phyloP scores from a whole-genome alignment of 2,888 invertebrate genomes.

The Plutella xylostella region DNA sequence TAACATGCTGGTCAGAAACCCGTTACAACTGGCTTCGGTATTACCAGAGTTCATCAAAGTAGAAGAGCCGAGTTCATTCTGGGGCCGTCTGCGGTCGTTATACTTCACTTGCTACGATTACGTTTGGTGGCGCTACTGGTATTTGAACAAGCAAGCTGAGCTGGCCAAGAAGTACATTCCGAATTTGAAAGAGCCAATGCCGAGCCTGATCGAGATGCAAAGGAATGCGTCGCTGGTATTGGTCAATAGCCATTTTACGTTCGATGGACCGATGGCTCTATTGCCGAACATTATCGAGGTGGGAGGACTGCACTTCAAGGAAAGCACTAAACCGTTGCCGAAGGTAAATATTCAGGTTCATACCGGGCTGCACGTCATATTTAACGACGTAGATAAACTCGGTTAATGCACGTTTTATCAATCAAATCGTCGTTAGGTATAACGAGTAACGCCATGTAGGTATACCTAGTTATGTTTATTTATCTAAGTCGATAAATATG shows the following conservation, averaged over 20 bases:
- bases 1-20: constrained; percentile 44
- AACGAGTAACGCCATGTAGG: too few species aligned
- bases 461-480: too few species aligned
- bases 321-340: constrained; percentile 37
- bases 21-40: constrained; percentile 46
- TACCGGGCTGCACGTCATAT: too few species aligned
- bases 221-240: constrained; percentile 50
- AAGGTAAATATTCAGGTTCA: too few species aligned
- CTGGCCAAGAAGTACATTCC: constrained; percentile 44
- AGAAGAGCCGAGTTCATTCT: constrained; percentile 62
- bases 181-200: constrained; percentile 39
- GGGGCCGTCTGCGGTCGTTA: constrained; percentile 58
- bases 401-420: too few species aligned
- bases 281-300: constrained; percentile 69
- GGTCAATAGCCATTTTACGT: constrained; percentile 62
- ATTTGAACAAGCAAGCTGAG: constrained; percentile 41
- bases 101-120: constrained; percentile 50
- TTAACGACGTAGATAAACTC: too few species aligned
- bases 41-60: constrained; percentile 44
- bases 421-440: too few species aligned
- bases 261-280: constrained; percentile 52
- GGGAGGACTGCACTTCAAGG: constrained; percentile 64
- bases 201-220: constrained; percentile 47
- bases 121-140: constrained; percentile 48
- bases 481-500: too few species aligned